Evolutionary conservation across 1,140 invertebrate species (phyloP).

Genomic region (Paracyclopina nana): DNA sequence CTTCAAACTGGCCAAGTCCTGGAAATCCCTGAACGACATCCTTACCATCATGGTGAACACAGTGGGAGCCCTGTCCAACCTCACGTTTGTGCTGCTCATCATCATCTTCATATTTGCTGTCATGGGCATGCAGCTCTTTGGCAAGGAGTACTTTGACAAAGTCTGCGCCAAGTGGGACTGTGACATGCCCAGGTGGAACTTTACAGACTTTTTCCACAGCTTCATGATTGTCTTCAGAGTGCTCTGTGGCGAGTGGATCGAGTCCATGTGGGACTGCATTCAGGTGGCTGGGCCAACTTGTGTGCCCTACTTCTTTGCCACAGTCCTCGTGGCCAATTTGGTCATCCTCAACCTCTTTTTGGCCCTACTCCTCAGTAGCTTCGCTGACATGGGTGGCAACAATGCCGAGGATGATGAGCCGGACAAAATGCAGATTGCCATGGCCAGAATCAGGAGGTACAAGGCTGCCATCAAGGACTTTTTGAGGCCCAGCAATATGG

Average conservation of each 20-base stretch:
- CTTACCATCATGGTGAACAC: conserved; percentile 95
- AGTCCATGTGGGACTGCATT: conserved; percentile 95
- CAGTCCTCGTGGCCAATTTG: conserved; percentile 89
- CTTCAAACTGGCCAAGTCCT: conserved; percentile 95
- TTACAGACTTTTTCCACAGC: conserved; percentile 78
- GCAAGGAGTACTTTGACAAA: conserved; percentile 63
- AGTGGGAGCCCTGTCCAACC: conserved; percentile 85
- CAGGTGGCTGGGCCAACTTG: conserved; percentile 68
- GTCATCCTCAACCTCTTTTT: conserved; percentile 93
- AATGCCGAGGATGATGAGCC: conserved; percentile 11
- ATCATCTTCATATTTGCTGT: conserved; percentile 97
- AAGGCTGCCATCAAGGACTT: not conserved
- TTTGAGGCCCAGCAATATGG: not conserved
- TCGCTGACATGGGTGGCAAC: conserved; percentile 26
- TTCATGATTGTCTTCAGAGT: conserved; percentile 96
- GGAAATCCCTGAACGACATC: conserved; percentile 89
- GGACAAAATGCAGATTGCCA: conserved; percentile 10
- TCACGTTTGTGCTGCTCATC: conserved; percentile 87
- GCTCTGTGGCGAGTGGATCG: conserved; percentile 92
- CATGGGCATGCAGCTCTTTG: conserved; percentile 94
- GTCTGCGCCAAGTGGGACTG: conserved; percentile 21
- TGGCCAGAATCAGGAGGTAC: conserved; percentile 1
- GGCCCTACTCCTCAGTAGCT: conserved; percentile 90
- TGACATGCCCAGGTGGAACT: conserved; percentile 69
- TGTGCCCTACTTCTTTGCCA: conserved; percentile 91